phyloP scores from a whole-genome alignment of 1,140 invertebrate species.

The Hyles vespertilio region DNA sequence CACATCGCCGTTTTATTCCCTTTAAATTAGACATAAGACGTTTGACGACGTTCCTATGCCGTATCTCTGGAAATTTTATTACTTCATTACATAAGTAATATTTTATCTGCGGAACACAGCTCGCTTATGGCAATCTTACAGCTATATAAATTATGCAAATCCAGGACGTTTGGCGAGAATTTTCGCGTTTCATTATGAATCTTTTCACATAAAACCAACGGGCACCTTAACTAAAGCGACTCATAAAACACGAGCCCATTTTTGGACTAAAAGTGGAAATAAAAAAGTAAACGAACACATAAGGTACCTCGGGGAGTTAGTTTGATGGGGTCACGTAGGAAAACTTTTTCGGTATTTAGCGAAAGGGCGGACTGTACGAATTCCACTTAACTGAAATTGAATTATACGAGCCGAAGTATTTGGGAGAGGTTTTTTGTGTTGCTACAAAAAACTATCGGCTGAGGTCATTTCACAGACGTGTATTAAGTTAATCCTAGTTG shows the following conservation, averaged over 20 bases:
- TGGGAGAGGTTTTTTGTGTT: constrained; percentile 11
- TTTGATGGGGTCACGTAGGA: constrained; percentile 56
- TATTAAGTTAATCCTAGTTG: no score
- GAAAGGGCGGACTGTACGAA: constrained; percentile 32
- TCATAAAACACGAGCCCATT: constrained; percentile 42
- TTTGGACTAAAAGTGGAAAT: constrained; percentile 35
- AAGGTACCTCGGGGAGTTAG: constrained; percentile 28
- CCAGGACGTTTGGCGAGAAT: constrained; percentile 15
- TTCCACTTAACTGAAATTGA: constrained; percentile 37
- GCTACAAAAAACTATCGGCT: neutral
- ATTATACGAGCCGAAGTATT: constrained; percentile 34
- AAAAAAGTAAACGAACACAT: constrained; percentile 26
- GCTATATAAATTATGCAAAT: constrained; percentile 21
- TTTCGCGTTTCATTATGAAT: constrained; percentile 26
- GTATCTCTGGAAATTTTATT: no score
- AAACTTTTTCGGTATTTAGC: constrained; percentile 63
- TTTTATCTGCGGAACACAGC: no score
- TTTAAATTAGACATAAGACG: no score
- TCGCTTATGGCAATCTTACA: neutral
- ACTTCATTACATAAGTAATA: neutral
- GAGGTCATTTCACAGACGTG: no score
- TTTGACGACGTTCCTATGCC: no score
- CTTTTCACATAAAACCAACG: constrained; percentile 23
- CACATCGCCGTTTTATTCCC: no score
- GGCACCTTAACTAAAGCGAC: constrained; percentile 37